Evolutionary conservation across 2,113 vertebrate genomes (phyloP).

Genomic region (Neodon shergylaensis): DNA sequence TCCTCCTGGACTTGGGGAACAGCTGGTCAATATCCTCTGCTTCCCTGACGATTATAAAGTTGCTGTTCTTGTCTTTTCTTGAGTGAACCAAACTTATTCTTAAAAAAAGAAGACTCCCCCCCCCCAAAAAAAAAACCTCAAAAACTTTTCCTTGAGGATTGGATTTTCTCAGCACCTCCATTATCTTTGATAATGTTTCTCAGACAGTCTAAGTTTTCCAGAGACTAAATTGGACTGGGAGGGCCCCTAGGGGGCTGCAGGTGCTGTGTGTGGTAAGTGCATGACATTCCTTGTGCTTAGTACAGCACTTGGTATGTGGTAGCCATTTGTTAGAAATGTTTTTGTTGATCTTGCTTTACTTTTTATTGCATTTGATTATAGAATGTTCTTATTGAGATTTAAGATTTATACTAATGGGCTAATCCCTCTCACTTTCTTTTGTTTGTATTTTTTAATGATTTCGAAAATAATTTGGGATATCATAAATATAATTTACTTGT

Average conservation of each 20-base stretch:
- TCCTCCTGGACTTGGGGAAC: constrained; percentile 60
- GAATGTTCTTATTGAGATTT: constrained; percentile 12
- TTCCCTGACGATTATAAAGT: constrained; percentile 65
- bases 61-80: constrained; percentile 31
- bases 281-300: background rate
- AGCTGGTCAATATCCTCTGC: constrained; percentile 45
- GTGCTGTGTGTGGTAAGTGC: background rate
- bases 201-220: constrained; percentile 10
- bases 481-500: constrained; percentile 52
- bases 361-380: constrained; percentile 46
- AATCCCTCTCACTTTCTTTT: background rate
- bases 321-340: background rate
- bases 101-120: no score
- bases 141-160: constrained; percentile 21
- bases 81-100: constrained; percentile 10
- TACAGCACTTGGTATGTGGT: background rate
- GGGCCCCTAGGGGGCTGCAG: background rate
- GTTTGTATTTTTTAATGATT: constrained; percentile 36
- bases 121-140: no score
- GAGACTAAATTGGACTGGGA: constrained; percentile 1
- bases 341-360: constrained; percentile 33
- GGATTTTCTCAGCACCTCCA: constrained; percentile 19
- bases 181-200: background rate
- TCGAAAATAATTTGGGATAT: constrained; percentile 49
- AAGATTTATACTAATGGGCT: background rate